A percentile compares a stretch with the other conserved stretches of the same genome.
phyloP scores from a whole-genome alignment of 2,797 vertebrate genomes.

The Lepilemur ruficaudatus region DNA sequence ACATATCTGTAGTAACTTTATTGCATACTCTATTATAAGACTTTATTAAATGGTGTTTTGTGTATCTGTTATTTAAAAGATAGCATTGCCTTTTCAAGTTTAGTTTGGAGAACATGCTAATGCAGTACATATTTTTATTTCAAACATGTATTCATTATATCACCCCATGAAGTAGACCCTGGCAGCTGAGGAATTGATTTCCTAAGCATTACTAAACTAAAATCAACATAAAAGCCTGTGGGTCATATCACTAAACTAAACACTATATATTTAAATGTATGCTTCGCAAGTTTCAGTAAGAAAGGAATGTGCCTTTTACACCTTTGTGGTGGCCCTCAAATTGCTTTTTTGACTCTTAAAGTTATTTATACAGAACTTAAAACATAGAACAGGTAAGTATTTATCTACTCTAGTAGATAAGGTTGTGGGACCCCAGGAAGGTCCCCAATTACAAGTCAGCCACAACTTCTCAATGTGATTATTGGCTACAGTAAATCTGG shows the following conservation, averaged over 20 bases:
- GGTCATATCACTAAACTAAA: constrained; percentile 77
- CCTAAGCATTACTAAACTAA: constrained; percentile 74
- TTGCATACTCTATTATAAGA: neutral
- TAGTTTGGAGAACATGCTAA: constrained; percentile 6
- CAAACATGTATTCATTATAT: constrained; percentile 69
- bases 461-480: constrained; percentile 79
- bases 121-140: constrained; percentile 56
- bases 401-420: constrained; percentile 76
- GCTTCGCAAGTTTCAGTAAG: constrained; percentile 32
- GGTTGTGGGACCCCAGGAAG: constrained; percentile 75
- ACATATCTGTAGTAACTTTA: neutral
- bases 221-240: constrained; percentile 75
- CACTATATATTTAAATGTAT: constrained; percentile 69
- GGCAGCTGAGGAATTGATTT: constrained; percentile 74
- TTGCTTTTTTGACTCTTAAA: constrained; percentile 58
- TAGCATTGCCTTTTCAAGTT: constrained; percentile 51
- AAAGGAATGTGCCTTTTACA: constrained; percentile 75
- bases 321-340: constrained; percentile 59
- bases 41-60: neutral
- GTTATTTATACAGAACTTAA: constrained; percentile 57
- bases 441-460: constrained; percentile 70
- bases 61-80: constrained; percentile 46
- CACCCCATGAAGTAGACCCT: constrained; percentile 73
- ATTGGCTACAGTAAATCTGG: constrained; percentile 79
- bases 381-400: constrained; percentile 78